phyloP scores from a whole-genome alignment of 2,888 invertebrate genomes.

The Erpobdella octoculata region DNA sequence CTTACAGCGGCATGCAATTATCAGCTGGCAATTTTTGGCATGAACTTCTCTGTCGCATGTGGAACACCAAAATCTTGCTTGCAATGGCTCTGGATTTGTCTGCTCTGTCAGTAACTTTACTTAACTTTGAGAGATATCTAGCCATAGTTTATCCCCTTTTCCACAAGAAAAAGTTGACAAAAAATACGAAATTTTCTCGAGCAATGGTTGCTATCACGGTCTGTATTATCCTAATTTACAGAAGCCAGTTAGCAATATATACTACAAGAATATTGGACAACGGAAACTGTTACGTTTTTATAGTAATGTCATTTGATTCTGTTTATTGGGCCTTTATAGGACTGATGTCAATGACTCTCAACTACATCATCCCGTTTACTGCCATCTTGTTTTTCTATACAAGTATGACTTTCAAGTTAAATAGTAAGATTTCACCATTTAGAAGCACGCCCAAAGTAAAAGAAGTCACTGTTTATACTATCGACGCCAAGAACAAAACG shows the following conservation, averaged over 20 bases:
- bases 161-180: constrained; percentile 33
- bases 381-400: constrained; percentile 33
- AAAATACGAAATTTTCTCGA: constrained; percentile 10
- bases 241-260: constrained; percentile 17
- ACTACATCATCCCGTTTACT: constrained; percentile 34
- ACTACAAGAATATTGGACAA: constrained; percentile 24
- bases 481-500: too few species aligned
- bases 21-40: constrained; percentile 9
- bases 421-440: constrained; percentile 15
- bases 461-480: too few species aligned
- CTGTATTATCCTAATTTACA: constrained; percentile 29
- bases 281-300: constrained; percentile 33
- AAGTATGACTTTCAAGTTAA: constrained; percentile 29
- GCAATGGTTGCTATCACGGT: constrained; percentile 25
- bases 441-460: too few species aligned
- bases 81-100: constrained; percentile 34
- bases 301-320: constrained; percentile 27
- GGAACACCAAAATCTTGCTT: constrained; percentile 33
- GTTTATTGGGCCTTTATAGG: constrained; percentile 20
- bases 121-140: constrained; percentile 34
- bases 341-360: constrained; percentile 30
- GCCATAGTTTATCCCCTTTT: constrained; percentile 34
- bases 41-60: constrained; percentile 33
- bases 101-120: constrained; percentile 31
- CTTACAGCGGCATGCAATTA: neutral